These are phyloP conservation scores for Tetheella fluctuosa DNA, from an alignment of 2,888 invertebrate species.

Conservation along the genomic window DNA sequence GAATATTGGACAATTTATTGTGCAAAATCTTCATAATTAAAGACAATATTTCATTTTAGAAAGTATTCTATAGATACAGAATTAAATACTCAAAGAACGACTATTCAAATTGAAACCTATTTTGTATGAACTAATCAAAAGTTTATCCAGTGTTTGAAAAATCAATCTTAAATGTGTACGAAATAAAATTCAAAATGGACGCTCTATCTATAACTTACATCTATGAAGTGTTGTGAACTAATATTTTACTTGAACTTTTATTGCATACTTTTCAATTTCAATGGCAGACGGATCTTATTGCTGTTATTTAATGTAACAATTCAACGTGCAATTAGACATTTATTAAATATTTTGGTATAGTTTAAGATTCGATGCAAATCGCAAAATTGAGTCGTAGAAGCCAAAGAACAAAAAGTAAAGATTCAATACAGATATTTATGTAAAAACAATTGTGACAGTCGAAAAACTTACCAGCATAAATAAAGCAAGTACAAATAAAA, in stretches of 20 bases:
- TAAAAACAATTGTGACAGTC: background rate
- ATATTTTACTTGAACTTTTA: background rate
- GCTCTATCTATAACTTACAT: conserved; percentile 31
- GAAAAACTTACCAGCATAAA: conserved; percentile 1
- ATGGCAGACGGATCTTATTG: background rate
- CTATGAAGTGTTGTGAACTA: conserved; percentile 40
- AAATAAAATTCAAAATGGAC: conserved; percentile 32
- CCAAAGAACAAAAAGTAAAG: background rate
- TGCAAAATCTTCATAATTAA: conserved; percentile 31
- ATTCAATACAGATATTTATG: too few species aligned
- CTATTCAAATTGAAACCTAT: too few species aligned
- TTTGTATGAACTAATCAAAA: too few species aligned
- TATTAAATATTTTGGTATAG: background rate
- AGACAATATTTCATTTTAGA: background rate
- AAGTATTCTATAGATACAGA: background rate
- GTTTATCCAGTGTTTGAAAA: too few species aligned
- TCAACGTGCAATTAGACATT: background rate
- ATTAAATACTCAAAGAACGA: too few species aligned
- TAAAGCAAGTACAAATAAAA: conserved; percentile 3
- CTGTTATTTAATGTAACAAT: background rate
- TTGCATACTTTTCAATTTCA: background rate
- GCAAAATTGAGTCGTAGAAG: too few species aligned
- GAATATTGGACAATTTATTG: conserved; percentile 50
- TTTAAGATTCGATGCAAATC: background rate
- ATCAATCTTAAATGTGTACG: background rate